Conservation (phyloP, 2,888 invertebrate species). For the Vanessa cardui region DNA sequence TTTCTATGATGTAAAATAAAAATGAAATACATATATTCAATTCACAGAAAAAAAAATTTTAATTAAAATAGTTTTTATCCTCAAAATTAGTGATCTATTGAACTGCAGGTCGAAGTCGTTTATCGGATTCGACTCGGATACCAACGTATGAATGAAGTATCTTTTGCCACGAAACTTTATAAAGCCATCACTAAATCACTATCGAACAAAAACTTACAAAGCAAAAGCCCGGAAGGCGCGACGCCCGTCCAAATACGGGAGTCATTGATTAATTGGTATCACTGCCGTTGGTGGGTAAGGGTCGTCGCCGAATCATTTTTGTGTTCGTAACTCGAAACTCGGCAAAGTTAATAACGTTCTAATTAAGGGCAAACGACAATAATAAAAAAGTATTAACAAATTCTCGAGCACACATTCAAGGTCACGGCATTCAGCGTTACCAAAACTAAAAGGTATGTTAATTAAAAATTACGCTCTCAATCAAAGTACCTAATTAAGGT, state of each 20-base stretch:
- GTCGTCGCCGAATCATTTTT: background rate
- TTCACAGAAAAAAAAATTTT: no score
- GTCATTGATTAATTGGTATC: constrained; percentile 74
- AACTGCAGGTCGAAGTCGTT: constrained; percentile 24
- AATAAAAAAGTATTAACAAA: background rate
- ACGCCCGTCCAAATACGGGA: constrained; percentile 54
- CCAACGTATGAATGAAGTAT: constrained; percentile 20
- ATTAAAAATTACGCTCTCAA: constrained; percentile 6
- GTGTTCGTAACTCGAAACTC: background rate
- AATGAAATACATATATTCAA: no score
- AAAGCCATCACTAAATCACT: constrained; percentile 42
- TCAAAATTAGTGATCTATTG: constrained; percentile 5
- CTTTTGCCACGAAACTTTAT: constrained; percentile 32
- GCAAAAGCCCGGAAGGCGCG: constrained; percentile 47
- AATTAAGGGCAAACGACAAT: background rate
- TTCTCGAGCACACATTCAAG: constrained; percentile 1
- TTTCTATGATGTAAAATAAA: no score
- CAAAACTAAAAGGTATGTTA: background rate
- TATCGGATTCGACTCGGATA: constrained; percentile 24
- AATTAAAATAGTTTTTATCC: background rate
- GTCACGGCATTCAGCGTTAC: background rate
- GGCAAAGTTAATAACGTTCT: background rate
- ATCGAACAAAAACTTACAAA: constrained; percentile 45
- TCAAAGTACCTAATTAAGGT: constrained; percentile 10
- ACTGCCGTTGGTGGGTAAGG: constrained; percentile 44